Evolutionary conservation across 1,140 invertebrate species (phyloP).

Genomic region (Coelopa frigida): DNA sequence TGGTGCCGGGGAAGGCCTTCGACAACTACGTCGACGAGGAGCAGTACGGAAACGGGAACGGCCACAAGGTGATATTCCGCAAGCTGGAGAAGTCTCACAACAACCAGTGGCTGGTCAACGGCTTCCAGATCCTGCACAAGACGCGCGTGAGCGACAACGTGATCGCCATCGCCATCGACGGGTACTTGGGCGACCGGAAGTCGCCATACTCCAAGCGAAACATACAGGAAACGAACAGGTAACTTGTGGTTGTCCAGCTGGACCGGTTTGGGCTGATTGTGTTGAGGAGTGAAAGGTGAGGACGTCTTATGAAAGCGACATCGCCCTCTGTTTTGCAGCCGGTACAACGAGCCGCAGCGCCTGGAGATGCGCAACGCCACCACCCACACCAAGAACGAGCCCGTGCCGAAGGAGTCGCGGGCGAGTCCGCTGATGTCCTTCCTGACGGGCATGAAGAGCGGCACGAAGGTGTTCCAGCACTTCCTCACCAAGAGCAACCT

Average conservation of each 20-base stretch:
- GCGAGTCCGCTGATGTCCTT: conserved; percentile 54
- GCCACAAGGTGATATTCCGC: conserved; percentile 44
- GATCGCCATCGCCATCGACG: conserved; percentile 42
- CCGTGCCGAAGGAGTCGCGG: conserved; percentile 46
- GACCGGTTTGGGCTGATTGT: too few relatives aligned
- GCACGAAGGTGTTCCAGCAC: conserved; percentile 57
- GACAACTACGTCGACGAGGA: conserved; percentile 49
- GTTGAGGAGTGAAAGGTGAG: background rate
- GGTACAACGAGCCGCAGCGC: conserved; percentile 42
- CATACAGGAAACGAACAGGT: conserved; percentile 45
- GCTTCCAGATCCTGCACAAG: conserved; percentile 41
- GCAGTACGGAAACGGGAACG: conserved; percentile 39
- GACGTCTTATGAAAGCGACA: background rate
- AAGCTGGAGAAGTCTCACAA: conserved; percentile 50
- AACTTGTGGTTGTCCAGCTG: conserved; percentile 15
- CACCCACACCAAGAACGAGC: conserved; percentile 40
- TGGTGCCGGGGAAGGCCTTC: conserved; percentile 49
- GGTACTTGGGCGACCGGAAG: conserved; percentile 43
- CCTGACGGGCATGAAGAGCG: conserved; percentile 52
- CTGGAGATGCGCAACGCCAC: conserved; percentile 41
- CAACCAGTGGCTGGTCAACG: conserved; percentile 44
- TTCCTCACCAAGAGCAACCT: conserved; percentile 55
- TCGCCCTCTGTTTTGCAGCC: too few relatives aligned
- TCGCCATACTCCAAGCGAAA: conserved; percentile 43
- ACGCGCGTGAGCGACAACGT: conserved; percentile 40